phyloP scores from a whole-genome alignment of 2,797 vertebrate species.

The Spea hammondii region DNA sequence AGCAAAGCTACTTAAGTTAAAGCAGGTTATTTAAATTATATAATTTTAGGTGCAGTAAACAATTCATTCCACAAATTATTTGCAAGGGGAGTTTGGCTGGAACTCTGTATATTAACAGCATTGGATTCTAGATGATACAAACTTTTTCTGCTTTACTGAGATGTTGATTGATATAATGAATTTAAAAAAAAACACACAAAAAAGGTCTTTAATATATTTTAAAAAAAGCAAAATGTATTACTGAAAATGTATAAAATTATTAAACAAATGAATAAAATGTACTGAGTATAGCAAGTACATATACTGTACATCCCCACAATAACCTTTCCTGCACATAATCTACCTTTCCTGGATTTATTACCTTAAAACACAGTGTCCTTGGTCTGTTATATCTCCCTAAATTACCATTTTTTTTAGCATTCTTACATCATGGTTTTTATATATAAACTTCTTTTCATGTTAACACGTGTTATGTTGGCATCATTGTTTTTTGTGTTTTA shows the following conservation, averaged over 20 bases:
- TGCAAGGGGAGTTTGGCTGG: neutral
- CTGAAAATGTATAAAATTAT: slow-evolving; percentile 1
- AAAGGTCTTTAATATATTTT: slow-evolving; percentile 1
- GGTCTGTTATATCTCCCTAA: neutral
- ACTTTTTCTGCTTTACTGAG: slow-evolving; percentile 19
- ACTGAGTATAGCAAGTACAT: neutral
- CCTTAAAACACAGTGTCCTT: neutral
- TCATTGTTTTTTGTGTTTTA: too few species aligned
- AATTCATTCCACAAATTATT: slow-evolving; percentile 4
- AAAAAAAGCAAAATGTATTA: slow-evolving; percentile 22
- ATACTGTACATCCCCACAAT: neutral
- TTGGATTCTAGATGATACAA: neutral
- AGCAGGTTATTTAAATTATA: slow-evolving; percentile 44
- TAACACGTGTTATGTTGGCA: too few species aligned
- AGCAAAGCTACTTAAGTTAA: slow-evolving; percentile 47
- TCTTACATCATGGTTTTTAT: neutral
- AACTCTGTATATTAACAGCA: neutral
- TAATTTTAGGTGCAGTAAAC: slow-evolving; percentile 25
- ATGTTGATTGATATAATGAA: slow-evolving; percentile 17
- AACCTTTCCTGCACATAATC: neutral
- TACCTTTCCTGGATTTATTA: too few species aligned
- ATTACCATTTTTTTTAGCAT: too few species aligned
- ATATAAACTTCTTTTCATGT: neutral
- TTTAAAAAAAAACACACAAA: neutral
- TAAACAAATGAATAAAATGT: neutral